These are phyloP conservation scores for Piaya cayana DNA, from an alignment of 2,113 vertebrate genomes.

Conservation along the genomic window DNA sequence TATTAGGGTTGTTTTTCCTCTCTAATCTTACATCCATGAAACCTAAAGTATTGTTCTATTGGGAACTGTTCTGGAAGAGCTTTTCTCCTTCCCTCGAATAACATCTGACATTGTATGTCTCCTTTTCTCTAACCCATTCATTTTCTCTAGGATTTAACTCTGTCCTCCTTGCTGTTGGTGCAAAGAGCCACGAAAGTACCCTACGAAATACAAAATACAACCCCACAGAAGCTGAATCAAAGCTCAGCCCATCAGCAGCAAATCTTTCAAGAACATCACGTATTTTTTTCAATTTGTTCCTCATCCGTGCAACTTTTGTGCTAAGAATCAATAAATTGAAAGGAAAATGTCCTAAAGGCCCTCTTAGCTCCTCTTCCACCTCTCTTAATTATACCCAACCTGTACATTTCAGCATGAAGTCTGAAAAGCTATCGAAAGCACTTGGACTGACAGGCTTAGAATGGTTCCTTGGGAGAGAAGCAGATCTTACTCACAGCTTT, in stretches of 20 bases:
- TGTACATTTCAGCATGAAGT: neutral
- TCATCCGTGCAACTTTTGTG: slow-evolving; percentile 33
- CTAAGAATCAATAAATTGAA: slow-evolving; percentile 38
- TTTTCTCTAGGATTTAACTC: neutral
- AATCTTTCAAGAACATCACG: neutral
- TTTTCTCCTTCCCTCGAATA: neutral
- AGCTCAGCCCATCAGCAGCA: slow-evolving; percentile 22
- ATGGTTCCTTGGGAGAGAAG: neutral
- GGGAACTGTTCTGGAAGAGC: neutral
- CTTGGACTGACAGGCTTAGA: neutral
- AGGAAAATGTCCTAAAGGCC: slow-evolving; percentile 17
- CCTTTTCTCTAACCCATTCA: neutral
- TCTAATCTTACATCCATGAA: neutral
- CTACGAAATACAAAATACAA: neutral
- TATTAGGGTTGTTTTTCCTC: neutral
- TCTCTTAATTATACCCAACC: slow-evolving; percentile 30
- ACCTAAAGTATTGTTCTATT: neutral
- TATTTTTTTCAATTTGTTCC: slow-evolving; percentile 44
- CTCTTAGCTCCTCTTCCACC: neutral
- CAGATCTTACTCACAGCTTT: neutral
- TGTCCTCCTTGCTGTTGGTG: neutral
- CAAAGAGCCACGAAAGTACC: neutral
- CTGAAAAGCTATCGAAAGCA: slow-evolving; percentile 30
- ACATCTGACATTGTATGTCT: neutral
- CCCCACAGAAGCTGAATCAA: neutral